Base-by-base conservation (phyloP, 2,113 vertebrate species). In the Corythornis cristatus region DNA sequence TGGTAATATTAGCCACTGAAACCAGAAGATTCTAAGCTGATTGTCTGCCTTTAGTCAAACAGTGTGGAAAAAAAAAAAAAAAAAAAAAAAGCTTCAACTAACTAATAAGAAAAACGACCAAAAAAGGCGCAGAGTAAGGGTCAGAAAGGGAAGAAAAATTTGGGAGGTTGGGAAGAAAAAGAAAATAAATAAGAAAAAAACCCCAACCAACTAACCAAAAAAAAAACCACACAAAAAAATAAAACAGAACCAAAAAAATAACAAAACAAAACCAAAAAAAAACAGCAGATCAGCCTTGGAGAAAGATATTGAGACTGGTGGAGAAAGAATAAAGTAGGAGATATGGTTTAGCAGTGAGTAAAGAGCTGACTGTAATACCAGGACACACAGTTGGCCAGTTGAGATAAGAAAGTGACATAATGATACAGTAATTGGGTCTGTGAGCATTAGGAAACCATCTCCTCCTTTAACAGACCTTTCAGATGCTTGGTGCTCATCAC, bases 241-340 rank as follows among this genome's bases (percentile, higher is more conserved):
- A 26, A 26, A 37, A 9, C 8, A 9, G 9, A 37, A 35, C 35
- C 9, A 37, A 9, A 37, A 37, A 37, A 37, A 37, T 8, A 15
- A 51, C 12, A 26, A 25, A 26, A 51, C 15, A 51, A 26, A 26
- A 35, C 35, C 35, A 37, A 37, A 37, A 37, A 37, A 37, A 37
- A 37, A 9, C 37, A 37, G 23, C 50, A 51, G 25, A 45, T 1
- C 25, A 2, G 22, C 0, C 1, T 14, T 64, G 3, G 28, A 50
- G 25, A 89, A 80, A 65, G 33, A 8, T 28, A 50, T 0, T 50
- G 8, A 76, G 33, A 51, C 5, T 51, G 6, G 5, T 20, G 25
- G 21, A 46, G 31, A 61, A 84, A 60, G 6, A 8, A 37, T 18
- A 25, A 84, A 25, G 37, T 12, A 66, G 22, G 23, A 85, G 5